A percentile compares a stretch with the other conserved stretches of the same genome.
Evolutionary conservation across 53 echinoderm and acorn worm species (phyloP).

Genomic region (Holothuria scabra): DNA sequence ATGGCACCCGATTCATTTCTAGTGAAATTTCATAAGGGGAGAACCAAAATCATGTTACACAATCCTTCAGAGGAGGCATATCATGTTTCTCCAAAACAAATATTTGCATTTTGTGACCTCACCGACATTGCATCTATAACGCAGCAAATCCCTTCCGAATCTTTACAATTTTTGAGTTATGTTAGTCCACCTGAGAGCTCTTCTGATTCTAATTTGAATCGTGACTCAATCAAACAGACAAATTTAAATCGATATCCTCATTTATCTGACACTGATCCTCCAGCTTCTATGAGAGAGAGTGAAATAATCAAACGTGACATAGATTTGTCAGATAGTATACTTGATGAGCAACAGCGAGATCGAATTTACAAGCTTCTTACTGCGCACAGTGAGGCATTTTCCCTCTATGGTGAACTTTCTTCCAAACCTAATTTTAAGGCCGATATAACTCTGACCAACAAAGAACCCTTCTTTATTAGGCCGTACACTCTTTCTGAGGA

Average conservation of each 20-base stretch:
- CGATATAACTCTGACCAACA: constrained; percentile 19
- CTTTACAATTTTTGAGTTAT: no score
- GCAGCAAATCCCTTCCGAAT: constrained; percentile 1
- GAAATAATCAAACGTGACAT: background rate
- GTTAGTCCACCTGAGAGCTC: no score
- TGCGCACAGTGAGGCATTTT: constrained; percentile 21
- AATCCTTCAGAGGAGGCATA: background rate
- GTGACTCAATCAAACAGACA: background rate
- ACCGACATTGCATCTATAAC: background rate
- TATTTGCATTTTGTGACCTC: background rate
- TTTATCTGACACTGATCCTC: background rate
- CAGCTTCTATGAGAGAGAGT: background rate
- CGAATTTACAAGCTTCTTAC: background rate
- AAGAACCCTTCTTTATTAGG: constrained; percentile 46
- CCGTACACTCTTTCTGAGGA: constrained; percentile 37
- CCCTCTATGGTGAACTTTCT: constrained; percentile 37
- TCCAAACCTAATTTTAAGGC: constrained; percentile 38
- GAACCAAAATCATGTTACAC: background rate
- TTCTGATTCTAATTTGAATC: no score
- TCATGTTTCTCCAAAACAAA: no score
- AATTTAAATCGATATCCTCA: background rate
- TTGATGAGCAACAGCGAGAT: background rate
- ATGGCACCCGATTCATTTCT: background rate
- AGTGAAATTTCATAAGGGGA: constrained; percentile 10
- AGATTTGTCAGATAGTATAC: background rate